A percentile compares a stretch with the other conserved stretches of the same genome.
phyloP scores from a whole-genome alignment of 1,140 invertebrate genomes.

The Bombyx mandarina region DNA sequence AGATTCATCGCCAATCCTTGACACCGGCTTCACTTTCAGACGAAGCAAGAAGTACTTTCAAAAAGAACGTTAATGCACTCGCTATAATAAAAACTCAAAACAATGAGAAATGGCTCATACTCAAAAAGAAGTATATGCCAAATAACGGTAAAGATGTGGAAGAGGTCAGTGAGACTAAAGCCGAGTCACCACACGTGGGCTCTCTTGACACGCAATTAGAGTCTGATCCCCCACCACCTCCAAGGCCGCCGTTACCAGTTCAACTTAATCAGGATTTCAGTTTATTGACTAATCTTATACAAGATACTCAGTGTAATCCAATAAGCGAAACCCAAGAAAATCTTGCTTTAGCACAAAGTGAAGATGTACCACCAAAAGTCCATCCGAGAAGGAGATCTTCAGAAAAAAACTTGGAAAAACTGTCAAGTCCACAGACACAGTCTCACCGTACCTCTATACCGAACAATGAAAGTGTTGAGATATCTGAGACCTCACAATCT shows the following conservation, averaged over 20 bases:
- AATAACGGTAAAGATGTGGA: constrained; percentile 37
- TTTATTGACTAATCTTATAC: constrained; percentile 42
- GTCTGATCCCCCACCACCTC: constrained; percentile 44
- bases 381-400: constrained; percentile 44
- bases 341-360: constrained; percentile 20
- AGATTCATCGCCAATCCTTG: constrained; percentile 2
- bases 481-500: constrained; percentile 18
- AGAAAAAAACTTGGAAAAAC: constrained; percentile 37
- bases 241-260: constrained; percentile 77
- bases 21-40: constrained; percentile 72
- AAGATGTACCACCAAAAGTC: constrained; percentile 51
- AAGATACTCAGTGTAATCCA: constrained; percentile 22
- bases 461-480: constrained; percentile 23
- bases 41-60: constrained; percentile 88
- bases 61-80: constrained; percentile 91
- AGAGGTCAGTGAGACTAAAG: constrained; percentile 29
- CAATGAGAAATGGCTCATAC: constrained; percentile 86
- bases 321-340: constrained; percentile 37
- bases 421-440: constrained; percentile 23
- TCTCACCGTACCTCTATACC: constrained; percentile 26
- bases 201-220: constrained; percentile 17
- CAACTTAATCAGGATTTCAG: constrained; percentile 57
- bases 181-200: constrained; percentile 36
- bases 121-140: constrained; percentile 80
- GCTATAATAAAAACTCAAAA: constrained; percentile 86